phyloP scores from a whole-genome alignment of 2,888 invertebrate genomes.

The Tenthredo distinguenda region DNA sequence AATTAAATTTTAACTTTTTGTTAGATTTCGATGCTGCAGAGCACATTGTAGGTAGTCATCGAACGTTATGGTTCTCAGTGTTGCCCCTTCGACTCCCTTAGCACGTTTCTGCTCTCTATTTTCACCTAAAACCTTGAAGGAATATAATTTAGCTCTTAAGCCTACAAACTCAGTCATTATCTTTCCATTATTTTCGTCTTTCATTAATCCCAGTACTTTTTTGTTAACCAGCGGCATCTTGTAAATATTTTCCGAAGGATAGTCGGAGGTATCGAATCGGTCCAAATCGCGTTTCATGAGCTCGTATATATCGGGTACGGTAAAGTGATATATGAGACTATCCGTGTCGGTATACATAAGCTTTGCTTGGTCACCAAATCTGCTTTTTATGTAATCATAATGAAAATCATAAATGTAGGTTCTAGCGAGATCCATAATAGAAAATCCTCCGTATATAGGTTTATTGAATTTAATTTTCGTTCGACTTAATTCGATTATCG shows the following conservation, averaged over 20 bases:
- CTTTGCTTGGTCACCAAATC: conserved; percentile 54
- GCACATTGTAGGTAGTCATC: conserved; percentile 53
- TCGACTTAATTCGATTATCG: conserved; percentile 69
- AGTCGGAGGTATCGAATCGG: conserved; percentile 69
- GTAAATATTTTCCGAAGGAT: conserved; percentile 61
- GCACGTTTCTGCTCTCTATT: conserved; percentile 49
- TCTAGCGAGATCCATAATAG: conserved; percentile 44
- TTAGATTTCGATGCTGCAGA: conserved; percentile 36
- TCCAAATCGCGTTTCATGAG: conserved; percentile 60
- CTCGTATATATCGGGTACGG: conserved; percentile 71
- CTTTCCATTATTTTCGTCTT: conserved; percentile 66
- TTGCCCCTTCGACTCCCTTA: conserved; percentile 51
- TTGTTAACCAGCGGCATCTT: conserved; percentile 64
- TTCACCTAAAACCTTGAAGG: conserved; percentile 50
- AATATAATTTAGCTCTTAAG: conserved; percentile 64
- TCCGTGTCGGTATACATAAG: conserved; percentile 69
- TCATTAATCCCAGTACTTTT: conserved; percentile 67
- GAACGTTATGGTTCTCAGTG: conserved; percentile 52
- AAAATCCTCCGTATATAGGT: conserved; percentile 57
- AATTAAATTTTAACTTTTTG: conserved; percentile 55
- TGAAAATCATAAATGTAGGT: conserved; percentile 57
- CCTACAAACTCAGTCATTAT: conserved; percentile 62
- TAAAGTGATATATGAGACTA: conserved; percentile 66
- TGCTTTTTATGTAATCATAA: conserved; percentile 51
- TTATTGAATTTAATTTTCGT: conserved; percentile 58